phyloP scores from a whole-genome alignment of 2,113 vertebrate genomes.

The Sebastes fasciatus region DNA sequence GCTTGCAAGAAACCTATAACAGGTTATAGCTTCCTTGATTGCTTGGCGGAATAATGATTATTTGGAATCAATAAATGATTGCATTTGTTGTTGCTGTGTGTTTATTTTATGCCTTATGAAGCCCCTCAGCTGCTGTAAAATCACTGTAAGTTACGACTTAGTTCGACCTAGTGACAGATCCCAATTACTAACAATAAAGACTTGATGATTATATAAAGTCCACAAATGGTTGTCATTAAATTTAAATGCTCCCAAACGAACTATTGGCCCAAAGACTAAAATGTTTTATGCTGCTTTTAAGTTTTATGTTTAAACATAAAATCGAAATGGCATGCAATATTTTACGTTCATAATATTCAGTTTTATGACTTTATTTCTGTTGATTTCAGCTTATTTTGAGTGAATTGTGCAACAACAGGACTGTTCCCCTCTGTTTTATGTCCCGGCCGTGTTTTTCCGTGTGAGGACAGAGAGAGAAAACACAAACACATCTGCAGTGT shows the following conservation, averaged over 20 bases:
- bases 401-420: slow-evolving; percentile 3
- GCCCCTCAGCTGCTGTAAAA: background rate
- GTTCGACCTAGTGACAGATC: background rate
- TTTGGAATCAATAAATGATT: background rate
- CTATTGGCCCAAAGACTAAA: background rate
- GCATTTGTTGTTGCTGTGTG: background rate
- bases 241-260: background rate
- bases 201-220: background rate
- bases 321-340: background rate
- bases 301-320: background rate
- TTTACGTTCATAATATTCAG: background rate
- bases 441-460: slow-evolving; percentile 27
- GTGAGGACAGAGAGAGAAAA: slow-evolving; percentile 15
- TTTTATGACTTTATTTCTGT: slow-evolving; percentile 7
- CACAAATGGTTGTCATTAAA: background rate
- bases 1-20: too few species aligned
- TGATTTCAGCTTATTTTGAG: slow-evolving; percentile 9
- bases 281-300: background rate
- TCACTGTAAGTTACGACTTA: background rate
- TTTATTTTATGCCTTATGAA: background rate
- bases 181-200: background rate
- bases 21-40: too few species aligned
- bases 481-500: slow-evolving; percentile 56
- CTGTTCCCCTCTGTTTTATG: background rate
- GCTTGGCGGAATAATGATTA: background rate